Evolutionary conservation across 2,113 vertebrate species (phyloP).

Genomic region (Corythoichthys intestinalis): DNA sequence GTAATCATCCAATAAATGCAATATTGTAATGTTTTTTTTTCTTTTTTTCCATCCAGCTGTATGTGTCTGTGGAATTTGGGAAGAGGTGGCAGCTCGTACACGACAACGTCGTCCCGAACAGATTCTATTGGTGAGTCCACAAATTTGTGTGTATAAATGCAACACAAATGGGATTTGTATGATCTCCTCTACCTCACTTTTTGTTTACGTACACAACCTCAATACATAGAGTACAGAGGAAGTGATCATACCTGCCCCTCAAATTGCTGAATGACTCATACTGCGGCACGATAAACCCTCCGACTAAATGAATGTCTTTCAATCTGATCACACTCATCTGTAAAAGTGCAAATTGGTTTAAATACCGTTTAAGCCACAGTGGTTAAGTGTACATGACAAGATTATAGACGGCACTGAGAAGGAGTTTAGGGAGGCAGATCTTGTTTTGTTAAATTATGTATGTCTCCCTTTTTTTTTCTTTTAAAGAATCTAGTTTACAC

Average conservation of each 20-base stretch:
- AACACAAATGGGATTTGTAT: conserved; percentile 6
- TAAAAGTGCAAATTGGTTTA: neutral
- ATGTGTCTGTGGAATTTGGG: conserved; percentile 90
- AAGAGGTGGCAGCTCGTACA: conserved; percentile 91
- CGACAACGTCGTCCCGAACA: conserved; percentile 84
- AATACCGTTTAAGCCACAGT: neutral
- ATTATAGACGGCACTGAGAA: neutral
- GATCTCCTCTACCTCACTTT: conserved; percentile 2
- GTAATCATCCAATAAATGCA: conserved; percentile 1
- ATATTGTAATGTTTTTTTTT: neutral
- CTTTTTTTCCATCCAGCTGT: conserved; percentile 73
- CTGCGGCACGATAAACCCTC: neutral
- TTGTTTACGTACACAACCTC: neutral
- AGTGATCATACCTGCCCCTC: neutral
- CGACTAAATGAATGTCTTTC: neutral
- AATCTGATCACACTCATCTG: neutral
- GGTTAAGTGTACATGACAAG: neutral
- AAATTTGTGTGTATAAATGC: neutral
- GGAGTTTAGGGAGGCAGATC: conserved; percentile 3
- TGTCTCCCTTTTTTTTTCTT: neutral
- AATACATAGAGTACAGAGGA: neutral
- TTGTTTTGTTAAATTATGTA: conserved; percentile 28
- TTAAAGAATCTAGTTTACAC: conserved; percentile 28
- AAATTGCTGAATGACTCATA: conserved; percentile 12
- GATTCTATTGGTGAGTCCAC: conserved; percentile 90